Percentiles rank a stretch among this genome's conserved stretches.
Conservation (phyloP, 2,113 vertebrate species). For the Indicator maculatus region DNA sequence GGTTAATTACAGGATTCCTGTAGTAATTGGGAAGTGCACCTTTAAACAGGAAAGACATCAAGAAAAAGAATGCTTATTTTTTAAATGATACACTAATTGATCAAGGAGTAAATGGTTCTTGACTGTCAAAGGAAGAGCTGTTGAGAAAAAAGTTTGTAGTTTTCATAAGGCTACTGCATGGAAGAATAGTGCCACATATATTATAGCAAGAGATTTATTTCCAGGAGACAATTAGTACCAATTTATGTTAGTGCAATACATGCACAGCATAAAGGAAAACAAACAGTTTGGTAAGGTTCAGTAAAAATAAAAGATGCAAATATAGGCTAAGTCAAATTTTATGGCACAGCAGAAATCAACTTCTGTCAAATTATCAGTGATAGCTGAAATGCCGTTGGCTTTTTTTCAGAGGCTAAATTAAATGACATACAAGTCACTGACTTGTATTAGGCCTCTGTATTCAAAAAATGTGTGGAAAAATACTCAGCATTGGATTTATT, state of each 20-base stretch:
- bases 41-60: background rate
- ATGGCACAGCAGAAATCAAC: background rate
- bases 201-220: background rate
- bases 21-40: background rate
- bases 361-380: background rate
- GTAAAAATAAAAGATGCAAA: background rate
- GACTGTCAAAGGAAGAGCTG: background rate
- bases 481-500: background rate
- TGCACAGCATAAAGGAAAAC: background rate
- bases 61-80: background rate
- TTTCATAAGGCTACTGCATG: background rate
- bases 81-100: background rate
- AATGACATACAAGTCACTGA: background rate
- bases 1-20: background rate
- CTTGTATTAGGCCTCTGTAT: background rate
- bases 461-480: background rate
- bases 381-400: background rate
- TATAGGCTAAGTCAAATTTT: background rate
- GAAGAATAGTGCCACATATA: background rate
- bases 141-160: background rate
- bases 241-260: background rate
- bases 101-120: background rate
- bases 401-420: background rate
- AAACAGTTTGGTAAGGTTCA: background rate
- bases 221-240: background rate